Base-by-base conservation (phyloP, 2,113 vertebrate genomes). In the Acrocephalus kingi region DNA sequence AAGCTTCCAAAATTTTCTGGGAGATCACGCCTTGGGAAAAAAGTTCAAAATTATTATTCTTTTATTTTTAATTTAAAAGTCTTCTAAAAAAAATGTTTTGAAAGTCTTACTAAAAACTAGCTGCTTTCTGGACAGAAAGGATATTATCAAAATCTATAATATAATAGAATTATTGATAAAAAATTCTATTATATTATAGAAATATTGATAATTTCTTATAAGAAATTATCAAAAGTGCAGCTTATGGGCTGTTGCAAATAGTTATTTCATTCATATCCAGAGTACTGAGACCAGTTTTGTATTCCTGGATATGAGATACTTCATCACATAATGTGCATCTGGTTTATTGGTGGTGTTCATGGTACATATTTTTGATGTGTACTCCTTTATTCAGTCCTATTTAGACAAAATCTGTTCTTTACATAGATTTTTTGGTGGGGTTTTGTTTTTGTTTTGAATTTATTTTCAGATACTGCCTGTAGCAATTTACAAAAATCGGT, bases 301-400 rank as follows among this genome's bases (percentile, higher is more conserved):
- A 16, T 82, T 19, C 12, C 10, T 33, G 15, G 24, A 3, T 51
- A 54, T 45, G 31, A n/a, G 9, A 33, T 43, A 48, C 54, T 79
- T 66, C 0, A 0, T 46, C 46, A 24, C 17, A 23, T 4, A 28
- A 1, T 30, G 13, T 61, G 11, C 9, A 14, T 56, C 20, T 64
- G 61, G 3, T 66, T 83, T 41, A 27, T 45, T 41, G 19, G 1
- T 27, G 13, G 8, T 18, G 27, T 52, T 33, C 11, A 14, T 27
- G 5, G 41, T 41, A 48, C 13, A 6, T 56, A 8, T 2, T 75
- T 86, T 37, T 82, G 19, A 31, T 28, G 17, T 31, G 8, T 7
- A 28, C 2, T 72, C 11, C 14, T 31, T 78, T 74, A 41, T 9
- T 11, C 37, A 43, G 13, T 28, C 30, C 4, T 62, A 43, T 67